Conservation (phyloP, 2,113 vertebrate species). For the Equus quagga region DNA sequence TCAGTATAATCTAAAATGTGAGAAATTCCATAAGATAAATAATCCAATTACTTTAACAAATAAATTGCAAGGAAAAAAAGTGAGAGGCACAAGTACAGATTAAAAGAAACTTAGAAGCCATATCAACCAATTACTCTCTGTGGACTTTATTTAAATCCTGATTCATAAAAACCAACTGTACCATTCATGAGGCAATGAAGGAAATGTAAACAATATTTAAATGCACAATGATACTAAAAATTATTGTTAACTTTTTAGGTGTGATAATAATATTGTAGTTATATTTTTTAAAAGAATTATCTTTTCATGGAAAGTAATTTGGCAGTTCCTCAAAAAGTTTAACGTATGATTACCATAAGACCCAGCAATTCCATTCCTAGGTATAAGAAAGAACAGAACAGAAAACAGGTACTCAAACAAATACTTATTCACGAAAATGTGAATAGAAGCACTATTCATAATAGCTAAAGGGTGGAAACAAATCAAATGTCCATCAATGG, state of each 20-base stretch:
- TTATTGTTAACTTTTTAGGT: not conserved
- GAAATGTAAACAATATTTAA: slow-evolving; percentile 9
- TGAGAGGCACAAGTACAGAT: not conserved
- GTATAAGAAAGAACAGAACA: not conserved
- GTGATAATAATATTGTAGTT: not conserved
- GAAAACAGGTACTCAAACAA: slow-evolving; percentile 41
- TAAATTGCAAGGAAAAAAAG: not conserved
- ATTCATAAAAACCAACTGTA: not conserved
- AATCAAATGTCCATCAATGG: not conserved
- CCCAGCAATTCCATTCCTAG: not conserved
- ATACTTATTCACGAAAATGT: not conserved
- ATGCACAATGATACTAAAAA: not conserved
- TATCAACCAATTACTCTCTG: not conserved
- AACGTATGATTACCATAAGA: not conserved
- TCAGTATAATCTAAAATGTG: not conserved
- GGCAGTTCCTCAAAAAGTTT: not conserved
- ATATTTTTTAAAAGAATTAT: not conserved
- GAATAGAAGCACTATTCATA: not conserved
- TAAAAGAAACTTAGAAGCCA: not conserved
- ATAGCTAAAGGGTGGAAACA: not conserved
- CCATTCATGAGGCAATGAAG: not conserved
- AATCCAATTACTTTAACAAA: not conserved
- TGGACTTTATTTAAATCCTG: not conserved
- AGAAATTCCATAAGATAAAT: not conserved
- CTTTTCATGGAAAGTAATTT: slow-evolving; percentile 14